Evolutionary conservation across 2,888 invertebrate genomes (phyloP).

Genomic region (Cephus nigrinus): DNA sequence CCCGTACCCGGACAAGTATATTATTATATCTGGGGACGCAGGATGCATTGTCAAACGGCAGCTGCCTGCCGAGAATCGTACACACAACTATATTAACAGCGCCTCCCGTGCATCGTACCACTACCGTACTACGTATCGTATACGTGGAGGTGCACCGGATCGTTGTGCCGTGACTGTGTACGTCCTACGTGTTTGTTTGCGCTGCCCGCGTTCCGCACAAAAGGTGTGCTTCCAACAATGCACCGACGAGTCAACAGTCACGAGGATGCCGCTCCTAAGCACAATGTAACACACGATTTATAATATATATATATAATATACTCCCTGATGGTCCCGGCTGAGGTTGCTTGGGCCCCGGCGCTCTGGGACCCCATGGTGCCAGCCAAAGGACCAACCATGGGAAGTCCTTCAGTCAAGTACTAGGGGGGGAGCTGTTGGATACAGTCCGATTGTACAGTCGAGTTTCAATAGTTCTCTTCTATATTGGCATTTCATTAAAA

Average conservation of each 20-base stretch:
- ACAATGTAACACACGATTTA: constrained; percentile 63
- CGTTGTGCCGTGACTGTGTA: background rate
- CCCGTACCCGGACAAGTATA: constrained; percentile 53
- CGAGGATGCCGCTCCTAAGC: constrained; percentile 54
- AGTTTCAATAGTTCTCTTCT: background rate
- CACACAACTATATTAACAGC: constrained; percentile 57
- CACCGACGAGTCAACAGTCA: constrained; percentile 62
- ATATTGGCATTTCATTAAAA: background rate
- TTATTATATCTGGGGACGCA: constrained; percentile 57
- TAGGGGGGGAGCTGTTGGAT: background rate
- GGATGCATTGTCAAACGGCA: constrained; percentile 59
- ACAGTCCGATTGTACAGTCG: background rate
- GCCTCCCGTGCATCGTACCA: constrained; percentile 15
- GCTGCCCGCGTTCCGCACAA: constrained; percentile 55
- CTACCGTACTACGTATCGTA: background rate
- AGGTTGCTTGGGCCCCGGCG: background rate
- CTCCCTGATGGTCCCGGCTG: background rate
- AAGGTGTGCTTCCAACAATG: constrained; percentile 60
- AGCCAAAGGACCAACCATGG: constrained; percentile 3
- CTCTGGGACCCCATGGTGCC: constrained; percentile 5
- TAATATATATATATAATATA: constrained; percentile 40
- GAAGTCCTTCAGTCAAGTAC: constrained; percentile 5
- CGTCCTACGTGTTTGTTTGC: constrained; percentile 57
- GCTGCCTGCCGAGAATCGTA: constrained; percentile 47
- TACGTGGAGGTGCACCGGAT: constrained; percentile 18